A percentile compares a stretch with the other conserved stretches of the same genome.
These are phyloP conservation scores for Gnatocerus cornutus DNA, from an alignment of 2,888 invertebrate species.

Conservation along the genomic window DNA sequence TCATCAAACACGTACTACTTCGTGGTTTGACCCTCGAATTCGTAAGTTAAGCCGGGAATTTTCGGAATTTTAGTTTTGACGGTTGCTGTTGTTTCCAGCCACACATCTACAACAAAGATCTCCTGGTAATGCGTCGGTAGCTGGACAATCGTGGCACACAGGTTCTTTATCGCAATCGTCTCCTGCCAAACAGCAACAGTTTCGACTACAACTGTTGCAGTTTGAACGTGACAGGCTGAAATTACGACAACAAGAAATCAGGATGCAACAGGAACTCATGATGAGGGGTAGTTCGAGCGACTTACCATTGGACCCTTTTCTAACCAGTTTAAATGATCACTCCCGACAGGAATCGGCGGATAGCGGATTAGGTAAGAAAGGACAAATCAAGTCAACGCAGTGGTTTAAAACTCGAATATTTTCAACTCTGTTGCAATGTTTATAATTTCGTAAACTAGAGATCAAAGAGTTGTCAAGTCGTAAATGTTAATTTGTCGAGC, in stretches of 20 bases:
- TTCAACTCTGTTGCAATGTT: neutral
- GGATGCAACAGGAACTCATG: conserved; percentile 83
- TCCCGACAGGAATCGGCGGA: conserved; percentile 96
- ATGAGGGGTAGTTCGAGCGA: conserved; percentile 79
- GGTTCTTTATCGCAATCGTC: conserved; percentile 73
- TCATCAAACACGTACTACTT: conserved; percentile 94
- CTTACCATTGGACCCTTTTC: conserved; percentile 84
- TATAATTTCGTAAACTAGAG: neutral
- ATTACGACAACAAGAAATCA: conserved; percentile 91
- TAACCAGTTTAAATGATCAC: conserved; percentile 89
- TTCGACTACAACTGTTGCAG: conserved; percentile 87
- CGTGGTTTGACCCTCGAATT: conserved; percentile 98
- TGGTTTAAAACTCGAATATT: neutral
- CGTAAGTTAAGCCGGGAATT: conserved; percentile 80
- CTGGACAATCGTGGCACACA: conserved; percentile 64
- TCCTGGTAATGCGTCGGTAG: conserved; percentile 57
- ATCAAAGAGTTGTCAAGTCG: neutral
- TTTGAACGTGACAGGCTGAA: conserved; percentile 92
- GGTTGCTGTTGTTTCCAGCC: conserved; percentile 68
- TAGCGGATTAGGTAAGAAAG: conserved; percentile 86
- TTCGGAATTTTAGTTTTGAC: conserved; percentile 6
- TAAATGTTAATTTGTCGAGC: neutral
- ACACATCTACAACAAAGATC: conserved; percentile 73
- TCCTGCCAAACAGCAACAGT: conserved; percentile 82
- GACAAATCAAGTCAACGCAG: neutral